Percentiles rank a stretch among this genome's conserved stretches.
phyloP scores from a whole-genome alignment of 2,797 vertebrate species.

The Sebastes nivosus region DNA sequence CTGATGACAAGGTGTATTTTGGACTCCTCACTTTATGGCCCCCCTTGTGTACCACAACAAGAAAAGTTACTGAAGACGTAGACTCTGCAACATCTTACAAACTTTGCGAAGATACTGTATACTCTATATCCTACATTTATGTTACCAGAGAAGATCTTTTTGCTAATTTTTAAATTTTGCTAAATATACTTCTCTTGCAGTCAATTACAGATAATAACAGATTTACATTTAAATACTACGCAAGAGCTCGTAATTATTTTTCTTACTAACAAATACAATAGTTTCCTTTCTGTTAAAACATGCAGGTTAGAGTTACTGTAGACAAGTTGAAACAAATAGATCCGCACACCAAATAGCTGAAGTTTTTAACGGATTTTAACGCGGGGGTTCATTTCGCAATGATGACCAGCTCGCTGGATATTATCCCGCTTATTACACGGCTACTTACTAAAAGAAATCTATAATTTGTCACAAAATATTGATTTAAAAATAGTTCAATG shows the following conservation, averaged over 20 bases:
- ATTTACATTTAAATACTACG: neutral
- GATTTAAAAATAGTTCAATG: neutral
- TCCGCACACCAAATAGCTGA: too few relatives aligned
- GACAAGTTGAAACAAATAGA: too few relatives aligned
- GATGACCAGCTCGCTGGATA: neutral
- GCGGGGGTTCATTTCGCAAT: neutral
- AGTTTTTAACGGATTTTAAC: too few relatives aligned
- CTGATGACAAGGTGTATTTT: slow-evolving; percentile 74
- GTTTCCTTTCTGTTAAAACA: neutral
- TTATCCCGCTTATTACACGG: neutral
- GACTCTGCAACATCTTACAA: slow-evolving; percentile 1
- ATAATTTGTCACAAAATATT: neutral
- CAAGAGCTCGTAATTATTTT: neutral
- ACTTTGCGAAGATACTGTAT: neutral
- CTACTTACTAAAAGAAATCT: too few relatives aligned
- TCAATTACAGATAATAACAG: neutral
- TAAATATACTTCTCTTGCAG: neutral
- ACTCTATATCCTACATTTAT: neutral
- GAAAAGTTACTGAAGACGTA: slow-evolving; percentile 22
- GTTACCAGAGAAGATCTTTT: neutral
- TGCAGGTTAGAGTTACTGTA: neutral
- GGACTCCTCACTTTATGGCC: slow-evolving; percentile 41
- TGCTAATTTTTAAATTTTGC: neutral
- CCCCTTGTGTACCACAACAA: slow-evolving; percentile 33
- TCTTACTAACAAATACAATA: neutral